Evolutionary conservation across 2,888 invertebrate genomes (phyloP).

Genomic region (Ectobius pallidus): DNA sequence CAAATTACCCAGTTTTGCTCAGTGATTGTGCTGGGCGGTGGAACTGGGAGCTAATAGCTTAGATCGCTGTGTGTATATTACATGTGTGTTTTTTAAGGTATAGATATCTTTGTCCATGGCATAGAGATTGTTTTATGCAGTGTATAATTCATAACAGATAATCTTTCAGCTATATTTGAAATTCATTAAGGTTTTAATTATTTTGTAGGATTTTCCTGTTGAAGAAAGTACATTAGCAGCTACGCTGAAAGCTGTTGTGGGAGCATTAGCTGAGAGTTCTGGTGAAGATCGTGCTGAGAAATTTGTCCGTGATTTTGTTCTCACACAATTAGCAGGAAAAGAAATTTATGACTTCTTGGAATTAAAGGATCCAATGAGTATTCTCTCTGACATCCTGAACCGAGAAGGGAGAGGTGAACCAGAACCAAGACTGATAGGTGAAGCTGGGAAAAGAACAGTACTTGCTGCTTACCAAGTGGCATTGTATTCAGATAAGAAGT

Average conservation of each 20-base stretch:
- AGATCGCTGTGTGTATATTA: no score
- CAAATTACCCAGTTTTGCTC: no score
- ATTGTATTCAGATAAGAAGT: constrained; percentile 79
- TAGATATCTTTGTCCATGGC: no score
- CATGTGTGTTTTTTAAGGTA: no score
- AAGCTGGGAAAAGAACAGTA: constrained; percentile 79
- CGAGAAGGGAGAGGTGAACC: constrained; percentile 63
- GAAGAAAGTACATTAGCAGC: constrained; percentile 68
- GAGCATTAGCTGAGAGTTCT: constrained; percentile 72
- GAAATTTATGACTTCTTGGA: constrained; percentile 86
- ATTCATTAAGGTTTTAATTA: no score
- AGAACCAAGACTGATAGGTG: constrained; percentile 83
- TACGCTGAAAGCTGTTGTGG: constrained; percentile 82
- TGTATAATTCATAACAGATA: no score
- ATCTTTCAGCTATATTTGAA: no score
- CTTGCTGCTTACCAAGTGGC: constrained; percentile 87
- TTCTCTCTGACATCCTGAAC: constrained; percentile 68
- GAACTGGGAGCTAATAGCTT: no score
- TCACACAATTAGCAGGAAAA: constrained; percentile 79
- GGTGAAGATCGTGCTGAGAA: constrained; percentile 68
- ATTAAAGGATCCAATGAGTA: constrained; percentile 76
- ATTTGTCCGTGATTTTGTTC: constrained; percentile 86
- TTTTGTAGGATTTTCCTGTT: constrained; percentile 73
- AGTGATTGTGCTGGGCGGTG: no score
- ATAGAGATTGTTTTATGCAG: no score